Evolutionary conservation across 2,113 vertebrate species (phyloP), one percentile per base, ranked within the genome.

Genomic region (Cottus gobio): DNA sequence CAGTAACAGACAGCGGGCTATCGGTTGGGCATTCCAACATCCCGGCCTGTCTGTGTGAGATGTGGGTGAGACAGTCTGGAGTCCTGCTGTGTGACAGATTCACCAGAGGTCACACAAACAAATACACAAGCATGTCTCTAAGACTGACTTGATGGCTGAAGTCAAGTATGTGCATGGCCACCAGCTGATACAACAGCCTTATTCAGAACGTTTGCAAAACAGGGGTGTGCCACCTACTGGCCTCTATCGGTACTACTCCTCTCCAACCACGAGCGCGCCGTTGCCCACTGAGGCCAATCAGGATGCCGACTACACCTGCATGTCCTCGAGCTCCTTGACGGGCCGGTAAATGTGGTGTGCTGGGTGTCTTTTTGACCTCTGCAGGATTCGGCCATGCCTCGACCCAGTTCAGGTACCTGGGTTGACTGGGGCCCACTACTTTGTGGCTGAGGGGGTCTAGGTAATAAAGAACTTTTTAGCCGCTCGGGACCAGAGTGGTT

Each of bases 1-100:
- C 78, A 64, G 81, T 76, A 85, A 86, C 78, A 67, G 79, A 83
- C 72, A n/a, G 20, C 5, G 50, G 46, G 57, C 89, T 83, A 54
- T 73, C 37, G 4, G 10, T 30, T 5, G 48, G 67, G 42, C 66
- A 34, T n/a, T 37, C 77, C 67, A 70, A 69, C 77, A 74, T 79
- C 77, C 0, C 8, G 39, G 56, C 39, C 66, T 42, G 48, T 75
- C 44, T 70, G 78, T 78, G 79, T 22, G 70, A 78, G 71, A 50
- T 34, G 68, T 26, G 65, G 60, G n/a, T 16, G 50, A 44, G 18
- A 66, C 58, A 46, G 67, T 81, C 46, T 36, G 4, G 72, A 34
- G 44, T 83, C 16, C 52, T n/a, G 12, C 64, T 80, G 24, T 60
- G 80, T 30, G 80, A 80, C 72, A 60, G 56, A 54, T 44, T 77